phyloP scores from a whole-genome alignment of 2,113 vertebrate species.

The Sebastes fasciatus region DNA sequence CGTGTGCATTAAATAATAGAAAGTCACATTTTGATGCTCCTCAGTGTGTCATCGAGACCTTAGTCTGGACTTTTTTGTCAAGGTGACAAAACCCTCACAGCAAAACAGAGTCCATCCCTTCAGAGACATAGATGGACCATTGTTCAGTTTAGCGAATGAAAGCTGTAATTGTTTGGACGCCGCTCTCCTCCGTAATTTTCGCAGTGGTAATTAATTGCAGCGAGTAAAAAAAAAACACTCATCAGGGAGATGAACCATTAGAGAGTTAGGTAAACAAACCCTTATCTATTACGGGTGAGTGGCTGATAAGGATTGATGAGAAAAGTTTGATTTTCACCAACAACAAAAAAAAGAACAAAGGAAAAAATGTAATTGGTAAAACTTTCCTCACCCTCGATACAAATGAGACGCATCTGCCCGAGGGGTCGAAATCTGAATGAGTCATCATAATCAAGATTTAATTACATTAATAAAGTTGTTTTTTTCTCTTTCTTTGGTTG shows the following conservation, averaged over 20 bases:
- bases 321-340: slow-evolving; percentile 66
- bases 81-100: slow-evolving; percentile 28
- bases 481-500: not conserved
- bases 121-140: slow-evolving; percentile 38
- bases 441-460: slow-evolving; percentile 22
- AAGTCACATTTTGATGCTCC: not conserved
- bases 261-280: slow-evolving; percentile 74
- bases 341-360: not conserved
- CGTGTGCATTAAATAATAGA: slow-evolving; percentile 9
- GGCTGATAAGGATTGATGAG: slow-evolving; percentile 69
- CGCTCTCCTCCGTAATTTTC: slow-evolving; percentile 54
- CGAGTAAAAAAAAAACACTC: slow-evolving; percentile 54
- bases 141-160: slow-evolving; percentile 67
- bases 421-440: slow-evolving; percentile 12
- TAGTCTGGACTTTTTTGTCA: slow-evolving; percentile 16
- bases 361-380: slow-evolving; percentile 27
- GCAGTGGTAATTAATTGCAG: slow-evolving; percentile 74
- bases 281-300: slow-evolving; percentile 65
- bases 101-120: slow-evolving; percentile 24
- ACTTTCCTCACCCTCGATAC: slow-evolving; percentile 25
- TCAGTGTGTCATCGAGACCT: not conserved
- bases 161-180: slow-evolving; percentile 66
- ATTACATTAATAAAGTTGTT: slow-evolving; percentile 22
- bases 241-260: slow-evolving; percentile 71
- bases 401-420: not conserved